These are phyloP conservation scores for Caenorhabditis wallacei DNA, from an alignment of 2,888 invertebrate genomes.

Conservation along the genomic window DNA sequence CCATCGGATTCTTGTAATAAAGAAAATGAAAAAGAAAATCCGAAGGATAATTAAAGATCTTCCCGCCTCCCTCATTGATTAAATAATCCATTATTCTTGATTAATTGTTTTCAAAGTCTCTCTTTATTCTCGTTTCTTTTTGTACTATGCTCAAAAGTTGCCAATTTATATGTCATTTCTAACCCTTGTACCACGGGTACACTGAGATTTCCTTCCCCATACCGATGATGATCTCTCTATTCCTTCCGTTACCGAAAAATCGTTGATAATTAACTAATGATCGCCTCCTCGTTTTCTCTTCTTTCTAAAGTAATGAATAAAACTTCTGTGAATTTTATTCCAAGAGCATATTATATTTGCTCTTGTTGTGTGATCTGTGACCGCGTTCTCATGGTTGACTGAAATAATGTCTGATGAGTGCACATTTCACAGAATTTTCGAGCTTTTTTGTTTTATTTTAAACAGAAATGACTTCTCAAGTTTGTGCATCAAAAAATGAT, in stretches of 20 bases:
- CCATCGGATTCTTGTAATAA: neutral
- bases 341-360: too few relatives aligned
- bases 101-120: slow-evolving; percentile 3
- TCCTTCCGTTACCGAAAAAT: neutral
- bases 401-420: too few relatives aligned
- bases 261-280: slow-evolving; percentile 62
- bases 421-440: too few relatives aligned
- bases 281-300: slow-evolving; percentile 24
- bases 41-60: slow-evolving; percentile 1
- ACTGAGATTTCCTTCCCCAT: slow-evolving; percentile 14
- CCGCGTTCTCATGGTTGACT: too few relatives aligned
- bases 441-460: too few relatives aligned
- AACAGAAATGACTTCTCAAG: neutral
- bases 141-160: slow-evolving; percentile 53
- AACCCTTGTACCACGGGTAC: slow-evolving; percentile 58
- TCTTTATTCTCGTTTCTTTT: neutral
- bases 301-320: slow-evolving; percentile 54
- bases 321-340: slow-evolving; percentile 48
- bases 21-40: slow-evolving; percentile 3
- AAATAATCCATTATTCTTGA: slow-evolving; percentile 31
- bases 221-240: slow-evolving; percentile 14
- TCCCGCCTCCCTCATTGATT: slow-evolving; percentile 6
- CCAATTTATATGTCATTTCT: slow-evolving; percentile 49
- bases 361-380: too few relatives aligned
- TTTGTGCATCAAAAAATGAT: slow-evolving; percentile 6